phyloP scores from a whole-genome alignment of 2,797 vertebrate species.

The Pantherophis alleghaniensis region DNA sequence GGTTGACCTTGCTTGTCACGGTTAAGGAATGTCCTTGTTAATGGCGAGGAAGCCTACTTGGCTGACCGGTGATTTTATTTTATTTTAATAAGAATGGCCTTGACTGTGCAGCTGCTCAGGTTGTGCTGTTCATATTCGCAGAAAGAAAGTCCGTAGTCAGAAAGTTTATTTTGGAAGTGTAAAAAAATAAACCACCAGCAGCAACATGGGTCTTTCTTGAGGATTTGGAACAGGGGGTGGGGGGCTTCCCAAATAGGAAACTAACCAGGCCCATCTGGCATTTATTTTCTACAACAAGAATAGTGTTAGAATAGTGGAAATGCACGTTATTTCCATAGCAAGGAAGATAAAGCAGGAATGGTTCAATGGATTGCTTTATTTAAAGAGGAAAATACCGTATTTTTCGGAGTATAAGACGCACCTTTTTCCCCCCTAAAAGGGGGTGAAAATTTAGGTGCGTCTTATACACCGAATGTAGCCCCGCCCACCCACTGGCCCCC shows the following conservation, averaged over 20 bases:
- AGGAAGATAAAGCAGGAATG: no score
- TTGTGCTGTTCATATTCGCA: neutral
- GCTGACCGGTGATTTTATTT: neutral
- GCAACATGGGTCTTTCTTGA: neutral
- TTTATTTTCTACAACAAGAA: neutral
- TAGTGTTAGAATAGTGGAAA: no score
- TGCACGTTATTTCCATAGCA: no score
- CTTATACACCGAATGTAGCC: no score
- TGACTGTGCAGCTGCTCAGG: neutral
- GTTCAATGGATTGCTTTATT: no score
- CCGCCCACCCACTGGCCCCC: no score
- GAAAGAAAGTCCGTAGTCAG: neutral
- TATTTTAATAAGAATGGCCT: neutral
- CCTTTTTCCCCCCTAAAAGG: no score
- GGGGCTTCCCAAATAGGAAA: neutral
- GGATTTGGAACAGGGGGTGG: neutral
- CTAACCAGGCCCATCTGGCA: neutral
- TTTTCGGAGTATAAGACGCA: no score
- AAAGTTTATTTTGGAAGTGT: slow-evolving; percentile 9
- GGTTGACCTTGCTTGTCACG: neutral
- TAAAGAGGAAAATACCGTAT: no score
- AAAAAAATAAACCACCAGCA: neutral
- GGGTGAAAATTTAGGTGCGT: no score
- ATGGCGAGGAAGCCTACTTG: neutral
- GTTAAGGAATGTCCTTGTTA: neutral